A percentile compares a stretch with the other conserved stretches of the same genome.
phyloP scores from a whole-genome alignment of 2,113 vertebrate genomes.

The Toxotes chatareus region DNA sequence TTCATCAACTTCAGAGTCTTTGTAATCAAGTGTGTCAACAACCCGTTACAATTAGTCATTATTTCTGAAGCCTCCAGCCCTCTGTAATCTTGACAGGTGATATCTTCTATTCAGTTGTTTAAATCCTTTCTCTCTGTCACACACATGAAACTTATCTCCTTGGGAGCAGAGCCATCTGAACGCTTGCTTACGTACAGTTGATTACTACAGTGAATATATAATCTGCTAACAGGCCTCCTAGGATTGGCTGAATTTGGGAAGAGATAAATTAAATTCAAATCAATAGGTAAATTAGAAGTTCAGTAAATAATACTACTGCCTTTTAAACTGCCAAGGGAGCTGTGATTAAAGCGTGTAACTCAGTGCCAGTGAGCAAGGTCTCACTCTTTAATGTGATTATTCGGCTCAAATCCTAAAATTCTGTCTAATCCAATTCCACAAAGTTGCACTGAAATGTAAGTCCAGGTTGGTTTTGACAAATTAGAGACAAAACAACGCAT shows the following conservation, averaged over 20 bases:
- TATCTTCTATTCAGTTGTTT: constrained; percentile 33
- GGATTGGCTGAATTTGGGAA: constrained; percentile 30
- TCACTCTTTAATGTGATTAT: constrained; percentile 55
- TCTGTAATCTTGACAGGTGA: constrained; percentile 40
- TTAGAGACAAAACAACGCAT: constrained; percentile 21
- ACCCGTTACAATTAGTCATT: constrained; percentile 44
- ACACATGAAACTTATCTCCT: constrained; percentile 8
- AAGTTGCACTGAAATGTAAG: constrained; percentile 31
- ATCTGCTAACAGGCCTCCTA: constrained; percentile 30
- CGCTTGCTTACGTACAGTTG: constrained; percentile 24
- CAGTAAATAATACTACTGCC: constrained; percentile 40
- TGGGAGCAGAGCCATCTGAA: constrained; percentile 20
- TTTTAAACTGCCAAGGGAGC: constrained; percentile 42
- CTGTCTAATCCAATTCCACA: constrained; percentile 48
- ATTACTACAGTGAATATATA: constrained; percentile 52
- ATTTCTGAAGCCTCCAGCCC: constrained; percentile 32
- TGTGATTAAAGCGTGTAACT: constrained; percentile 35
- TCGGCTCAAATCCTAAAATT: constrained; percentile 43
- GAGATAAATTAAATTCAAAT: constrained; percentile 58
- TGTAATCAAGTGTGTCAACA: constrained; percentile 46
- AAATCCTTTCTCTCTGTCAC: constrained; percentile 10
- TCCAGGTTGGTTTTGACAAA: constrained; percentile 14
- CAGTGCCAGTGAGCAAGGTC: constrained; percentile 17
- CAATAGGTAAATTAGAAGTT: constrained; percentile 57
- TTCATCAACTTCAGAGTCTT: constrained; percentile 10